phyloP scores from a whole-genome alignment of 2,797 vertebrate genomes.

The Poeciliopsis gracilis region DNA sequence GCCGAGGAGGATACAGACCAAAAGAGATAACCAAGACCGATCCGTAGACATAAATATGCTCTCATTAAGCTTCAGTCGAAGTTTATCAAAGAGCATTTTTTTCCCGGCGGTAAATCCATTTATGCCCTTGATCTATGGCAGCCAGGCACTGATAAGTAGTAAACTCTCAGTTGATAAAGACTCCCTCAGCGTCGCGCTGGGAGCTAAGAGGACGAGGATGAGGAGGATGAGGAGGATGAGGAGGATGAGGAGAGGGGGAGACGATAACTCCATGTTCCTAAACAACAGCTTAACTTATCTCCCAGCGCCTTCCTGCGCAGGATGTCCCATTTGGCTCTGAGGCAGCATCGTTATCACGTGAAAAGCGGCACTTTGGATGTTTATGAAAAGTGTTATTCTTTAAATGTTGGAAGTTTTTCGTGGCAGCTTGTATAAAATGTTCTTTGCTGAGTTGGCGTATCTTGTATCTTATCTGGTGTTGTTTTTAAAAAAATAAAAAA shows the following conservation, averaged over 20 bases:
- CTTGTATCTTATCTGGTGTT: slow-evolving; percentile 9
- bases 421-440: slow-evolving; percentile 21
- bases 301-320: slow-evolving; percentile 55
- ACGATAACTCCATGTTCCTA: slow-evolving; percentile 65
- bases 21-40: slow-evolving; percentile 18
- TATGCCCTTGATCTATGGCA: slow-evolving; percentile 57
- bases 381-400: slow-evolving; percentile 10
- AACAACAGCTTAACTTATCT: slow-evolving; percentile 71
- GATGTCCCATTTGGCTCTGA: slow-evolving; percentile 54
- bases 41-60: slow-evolving; percentile 24
- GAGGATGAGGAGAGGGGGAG: not conserved
- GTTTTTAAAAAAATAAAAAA: not conserved
- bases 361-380: slow-evolving; percentile 8
- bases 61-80: slow-evolving; percentile 62
- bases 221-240: slow-evolving; percentile 11
- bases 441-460: slow-evolving; percentile 23
- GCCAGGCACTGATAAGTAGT: slow-evolving; percentile 61
- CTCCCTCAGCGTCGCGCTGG: slow-evolving; percentile 46
- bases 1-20: not conserved
- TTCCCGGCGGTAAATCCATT: slow-evolving; percentile 50
- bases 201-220: slow-evolving; percentile 17
- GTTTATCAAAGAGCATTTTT: slow-evolving; percentile 66
- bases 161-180: slow-evolving; percentile 66
- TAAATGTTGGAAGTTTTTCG: slow-evolving; percentile 5
- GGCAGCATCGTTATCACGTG: slow-evolving; percentile 29